Evolutionary conservation across 1,140 invertebrate genomes (phyloP), one percentile per base, ranked within the genome.

Genomic region (Panagrolaimus sp.): DNA sequence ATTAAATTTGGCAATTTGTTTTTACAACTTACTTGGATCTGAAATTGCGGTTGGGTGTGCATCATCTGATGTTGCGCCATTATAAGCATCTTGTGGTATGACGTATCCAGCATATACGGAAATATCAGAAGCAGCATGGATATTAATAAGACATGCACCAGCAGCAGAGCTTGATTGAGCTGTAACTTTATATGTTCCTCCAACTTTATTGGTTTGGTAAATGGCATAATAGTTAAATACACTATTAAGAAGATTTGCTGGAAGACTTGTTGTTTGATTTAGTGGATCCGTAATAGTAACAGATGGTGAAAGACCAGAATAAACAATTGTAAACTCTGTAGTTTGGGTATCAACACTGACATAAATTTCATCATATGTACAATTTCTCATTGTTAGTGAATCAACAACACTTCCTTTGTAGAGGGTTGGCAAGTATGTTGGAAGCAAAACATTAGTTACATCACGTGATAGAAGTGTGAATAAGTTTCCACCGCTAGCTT

Each of bases 401-500:
- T 57, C 51, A 27, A 57, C 51, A 16, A 57, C 51, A 57, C 9
- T 27, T 8, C 51, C 27, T 20, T 27, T 20, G 51, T 57, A 57
- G 9, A 57, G 27, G 20, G 51, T 25, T 25, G 51, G 51, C 51
- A 57, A 57, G 51, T 57, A 57, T 23, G 20, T 20, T 13, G 51
- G 51, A 20, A 57, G 27, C 1, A 57, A 8, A 2, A 27, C 27
- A 27, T 57, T 57, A 16, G 27, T 57, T 27, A 57, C 20, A 8
- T 57, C 51, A 3, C 20, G 20, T 9, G 51, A 25, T 20, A 20
- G n/a, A 11, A 57, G 20, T 0, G 51, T 57, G n/a, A 57, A 57
- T 1, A 57, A 57, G n/a, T 57, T 57, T 57, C 51, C 51, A 57
- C 51, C 51, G 4, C 51, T 57, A 57, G n/a, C 51, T 27, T 57